Evolutionary conservation across 2,888 invertebrate species (phyloP), one percentile per base, ranked within the genome.

Genomic region (Molanna angustata): DNA sequence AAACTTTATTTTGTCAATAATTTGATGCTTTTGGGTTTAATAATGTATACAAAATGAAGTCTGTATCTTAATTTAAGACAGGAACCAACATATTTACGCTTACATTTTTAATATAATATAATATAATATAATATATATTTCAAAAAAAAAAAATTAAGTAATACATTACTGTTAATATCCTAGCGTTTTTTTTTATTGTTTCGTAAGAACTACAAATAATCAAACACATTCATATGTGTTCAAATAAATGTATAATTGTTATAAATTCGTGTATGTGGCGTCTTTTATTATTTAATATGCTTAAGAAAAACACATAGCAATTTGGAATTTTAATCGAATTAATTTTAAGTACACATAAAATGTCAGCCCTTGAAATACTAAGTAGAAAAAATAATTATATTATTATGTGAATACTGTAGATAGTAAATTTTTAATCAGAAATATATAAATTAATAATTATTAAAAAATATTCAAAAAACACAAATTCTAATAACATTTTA

Each of bases 321-420:
- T 57, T 53, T 60, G 41, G 37, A 49, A 45, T 49, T 52, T n/a
- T n/a, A n/a, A 58, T 55, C 52, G 57, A 52, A 53, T 45, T 53
- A 53, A 43, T 4, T n/a, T n/a, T n/a, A n/a, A n/a, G n/a, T n/a
- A n/a, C n/a, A 32, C 19, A 7, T 43, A 48, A 48, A 11, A 27
- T 27, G 27, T 27, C 11, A 7, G 27, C 11, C 4, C 11, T 4
- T 27, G 4, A 27, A 11, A 7, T 27, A 27, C 4, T 11, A 7
- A 7, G 27, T 7, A 7, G 6, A 7, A 7, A 27, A 27, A 27
- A 27, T 27, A 7, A 4, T 27, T 7, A 27, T 4, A 4, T 4
- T 7, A 27, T 11, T 7, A 4, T 27, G 27, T 27, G n/a, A 27
- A 27, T 27, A 11, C 18, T 45, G 11, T 44, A 45, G 19, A n/a